Base-by-base conservation (phyloP, 2,797 vertebrate species). In the Schizopygopsis malacanthus region DNA sequence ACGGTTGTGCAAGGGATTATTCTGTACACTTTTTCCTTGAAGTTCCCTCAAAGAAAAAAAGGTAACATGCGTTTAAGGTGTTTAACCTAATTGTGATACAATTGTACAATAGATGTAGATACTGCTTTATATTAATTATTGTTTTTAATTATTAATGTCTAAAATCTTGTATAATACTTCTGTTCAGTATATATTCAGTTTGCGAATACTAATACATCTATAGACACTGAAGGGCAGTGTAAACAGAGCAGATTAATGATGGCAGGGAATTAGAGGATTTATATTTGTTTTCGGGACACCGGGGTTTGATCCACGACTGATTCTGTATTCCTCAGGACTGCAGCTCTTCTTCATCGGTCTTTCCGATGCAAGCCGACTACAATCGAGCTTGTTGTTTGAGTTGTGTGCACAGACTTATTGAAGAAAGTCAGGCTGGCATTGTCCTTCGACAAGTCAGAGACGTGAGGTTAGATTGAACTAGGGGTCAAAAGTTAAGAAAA, bases 401-500 rank as follows among this genome's bases (percentile, higher is more conserved):
- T 80, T 37, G 33, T 28, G 22, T 0, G 7, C 4, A 3, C 84
- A 65, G 13, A 28, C 20, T n/a, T 63, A 12, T 20, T 43, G 33
- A 73, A 59, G 47, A 87, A 81, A 45, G 7, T 33, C 37, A 73
- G 37, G 16, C 12, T 12, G 45, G 50, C 59, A 83, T 87, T 84
- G 33, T 87, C 50, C 78, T 45, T 33, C 11, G 6, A 33, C 79
- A n/a, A 45, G 79, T 54, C 39, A 84, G 47, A 85, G 85, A 41
- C 37, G 54, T 67, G 54, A 78, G 54, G 69, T 80, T 79, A 87
- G 67, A 86, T 80, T 41, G 86, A 71, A 73, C 82, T 56, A 56
- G 37, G 69, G 90, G 88, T 87, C 84, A 86, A 76, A 79, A 63
- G 88, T 87, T 87, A 86, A 25, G 82, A 87, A 86, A 88, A 88